Percentiles rank a stretch among this genome's conserved stretches.
phyloP scores from a whole-genome alignment of 2,113 vertebrate genomes.

The Eclectus roratus region DNA sequence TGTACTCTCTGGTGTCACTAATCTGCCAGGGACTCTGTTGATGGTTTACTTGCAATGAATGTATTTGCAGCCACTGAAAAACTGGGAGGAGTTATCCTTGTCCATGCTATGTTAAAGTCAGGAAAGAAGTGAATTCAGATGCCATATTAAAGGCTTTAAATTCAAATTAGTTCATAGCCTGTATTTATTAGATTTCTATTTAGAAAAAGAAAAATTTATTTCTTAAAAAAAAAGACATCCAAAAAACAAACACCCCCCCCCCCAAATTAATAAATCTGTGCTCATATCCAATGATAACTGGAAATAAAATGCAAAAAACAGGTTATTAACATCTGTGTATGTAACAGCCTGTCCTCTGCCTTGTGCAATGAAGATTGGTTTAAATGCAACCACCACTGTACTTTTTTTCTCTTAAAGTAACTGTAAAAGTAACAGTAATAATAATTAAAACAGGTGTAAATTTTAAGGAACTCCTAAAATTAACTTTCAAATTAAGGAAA shows the following conservation, averaged over 20 bases:
- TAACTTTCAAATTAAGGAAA: not conserved
- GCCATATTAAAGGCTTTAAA: not conserved
- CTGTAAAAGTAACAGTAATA: not conserved
- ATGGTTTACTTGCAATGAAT: accelerated
- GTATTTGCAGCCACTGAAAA: not conserved
- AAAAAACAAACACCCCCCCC: not conserved
- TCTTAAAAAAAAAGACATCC: too few relatives aligned
- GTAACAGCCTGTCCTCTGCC: not conserved
- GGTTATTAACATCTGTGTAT: too few relatives aligned
- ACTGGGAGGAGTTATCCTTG: accelerated
- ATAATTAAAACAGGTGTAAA: not conserved
- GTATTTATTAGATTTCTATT: not conserved
- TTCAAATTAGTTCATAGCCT: not conserved
- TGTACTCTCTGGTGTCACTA: not conserved
- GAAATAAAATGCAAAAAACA: not conserved
- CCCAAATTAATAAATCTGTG: not conserved
- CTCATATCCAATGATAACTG: accelerated
- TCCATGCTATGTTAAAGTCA: not conserved
- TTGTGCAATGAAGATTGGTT: not conserved
- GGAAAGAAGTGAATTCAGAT: not conserved
- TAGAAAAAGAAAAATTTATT: not conserved
- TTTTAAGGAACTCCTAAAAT: not conserved
- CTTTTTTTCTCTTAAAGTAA: not conserved
- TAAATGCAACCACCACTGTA: not conserved
- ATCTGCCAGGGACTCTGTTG: not conserved